Evolutionary conservation across 2,113 vertebrate genomes (phyloP), one percentile per base, ranked within the genome.

Genomic region (Hucho hucho): DNA sequence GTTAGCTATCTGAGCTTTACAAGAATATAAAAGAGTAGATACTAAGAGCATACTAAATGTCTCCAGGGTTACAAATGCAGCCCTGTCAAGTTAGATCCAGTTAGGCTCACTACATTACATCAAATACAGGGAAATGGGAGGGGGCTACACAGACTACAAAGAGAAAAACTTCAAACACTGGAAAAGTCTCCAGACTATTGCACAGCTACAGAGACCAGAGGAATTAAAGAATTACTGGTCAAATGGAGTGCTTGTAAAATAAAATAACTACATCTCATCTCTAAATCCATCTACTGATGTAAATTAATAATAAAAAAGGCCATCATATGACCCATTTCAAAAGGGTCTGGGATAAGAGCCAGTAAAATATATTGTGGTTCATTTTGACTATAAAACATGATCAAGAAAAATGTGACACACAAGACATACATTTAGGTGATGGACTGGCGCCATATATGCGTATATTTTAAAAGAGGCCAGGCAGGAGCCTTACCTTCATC

Each of bases 401-500:
- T n/a, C 9, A 56, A 56, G 53, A 56, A 18, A 56, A 56, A 56
- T 56, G 53, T 56, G 53, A 56, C 53, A 56, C 37, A 37, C 37
- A 56, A 56, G 4, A 37, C 29, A 20, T 6, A 56, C 53, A 65
- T 61, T 61, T 61, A 9, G 49, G n/a, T 22, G 58, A 11, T 24
- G 1, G 20, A 61, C 58, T 61, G 58, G 6, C 12, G 18, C n/a
- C 3, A 11, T 24, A n/a, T 16, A 61, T 16, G 2, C 20, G 9
- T 6, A 22, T 16, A n/a, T 22, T 56, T 56, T 56, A 4, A 43
- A 43, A 43, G 37, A 43, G 9, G 37, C 37, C 37, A 12, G 18
- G 58, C n/a, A 11, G 18, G 58, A 16, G 61, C 37, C 89, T 86
- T 90, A 94, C 93, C 91, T 87, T 91, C 91, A 81, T 93, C 90